Evolutionary conservation across 2,113 vertebrate species (phyloP).

Genomic region (Tetraodon nigroviridis): DNA sequence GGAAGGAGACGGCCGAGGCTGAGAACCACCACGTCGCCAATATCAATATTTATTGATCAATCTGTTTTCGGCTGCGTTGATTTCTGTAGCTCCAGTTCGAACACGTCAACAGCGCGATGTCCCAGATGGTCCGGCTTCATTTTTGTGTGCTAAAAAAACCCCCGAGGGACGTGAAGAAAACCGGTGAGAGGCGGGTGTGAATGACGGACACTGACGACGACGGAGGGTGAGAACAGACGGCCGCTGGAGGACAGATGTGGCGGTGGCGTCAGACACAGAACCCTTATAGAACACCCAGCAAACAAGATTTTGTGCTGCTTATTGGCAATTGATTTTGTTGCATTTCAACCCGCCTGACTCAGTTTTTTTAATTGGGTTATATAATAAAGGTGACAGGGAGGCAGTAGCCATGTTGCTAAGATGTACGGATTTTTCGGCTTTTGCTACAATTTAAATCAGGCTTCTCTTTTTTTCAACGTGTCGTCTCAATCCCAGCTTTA

Average conservation of each 20-base stretch:
- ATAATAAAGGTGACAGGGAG: too few relatives aligned
- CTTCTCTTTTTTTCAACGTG: neutral
- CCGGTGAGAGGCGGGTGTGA: slow-evolving; percentile 17
- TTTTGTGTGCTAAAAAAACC: slow-evolving; percentile 3
- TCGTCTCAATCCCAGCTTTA: neutral
- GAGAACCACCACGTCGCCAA: neutral
- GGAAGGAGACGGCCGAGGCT: slow-evolving; percentile 2
- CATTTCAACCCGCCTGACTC: too few relatives aligned
- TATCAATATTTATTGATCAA: too few relatives aligned
- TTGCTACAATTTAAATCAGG: neutral
- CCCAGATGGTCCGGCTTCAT: slow-evolving; percentile 4
- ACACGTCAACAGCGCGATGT: neutral
- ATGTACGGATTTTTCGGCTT: neutral
- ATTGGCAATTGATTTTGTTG: too few relatives aligned
- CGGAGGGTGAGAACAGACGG: slow-evolving; percentile 43
- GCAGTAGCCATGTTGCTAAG: too few relatives aligned
- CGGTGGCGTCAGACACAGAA: neutral
- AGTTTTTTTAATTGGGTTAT: too few relatives aligned
- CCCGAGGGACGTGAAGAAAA: neutral
- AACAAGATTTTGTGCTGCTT: too few relatives aligned
- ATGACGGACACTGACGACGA: slow-evolving; percentile 36
- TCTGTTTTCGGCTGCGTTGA: too few relatives aligned
- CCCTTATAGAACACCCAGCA: too few relatives aligned
- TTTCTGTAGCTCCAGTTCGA: too few relatives aligned
- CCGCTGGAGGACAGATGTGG: slow-evolving; percentile 23